Percentiles rank a stretch among this genome's conserved stretches.
phyloP scores from a whole-genome alignment of 2,888 invertebrate genomes.

The Imbricaverruca yamaguchii region DNA sequence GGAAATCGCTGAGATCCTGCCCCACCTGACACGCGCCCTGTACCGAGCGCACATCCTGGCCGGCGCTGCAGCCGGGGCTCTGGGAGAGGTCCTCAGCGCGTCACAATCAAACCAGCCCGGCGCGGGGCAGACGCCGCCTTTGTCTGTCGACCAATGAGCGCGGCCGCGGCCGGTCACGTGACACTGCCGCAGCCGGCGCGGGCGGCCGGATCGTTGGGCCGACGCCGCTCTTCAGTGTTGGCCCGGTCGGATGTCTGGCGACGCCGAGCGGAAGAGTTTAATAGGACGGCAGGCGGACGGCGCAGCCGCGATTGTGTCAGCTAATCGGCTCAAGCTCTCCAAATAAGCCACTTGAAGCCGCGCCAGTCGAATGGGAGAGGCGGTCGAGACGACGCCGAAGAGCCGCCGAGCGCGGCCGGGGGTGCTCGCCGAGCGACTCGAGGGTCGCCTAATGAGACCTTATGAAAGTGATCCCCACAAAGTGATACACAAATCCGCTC shows the following conservation, averaged over 20 bases:
- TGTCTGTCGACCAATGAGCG: neutral
- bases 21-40: no score
- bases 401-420: no score
- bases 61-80: no score
- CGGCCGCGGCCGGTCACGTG: neutral
- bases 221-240: neutral
- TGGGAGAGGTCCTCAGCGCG: no score
- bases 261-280: constrained; percentile 12
- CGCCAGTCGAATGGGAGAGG: neutral
- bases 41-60: no score
- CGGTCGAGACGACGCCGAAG: neutral
- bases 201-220: neutral
- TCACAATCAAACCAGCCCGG: no score
- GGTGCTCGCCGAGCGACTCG: no score
- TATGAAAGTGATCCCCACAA: neutral
- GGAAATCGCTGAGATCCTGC: no score
- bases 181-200: neutral
- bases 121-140: neutral
- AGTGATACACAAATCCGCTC: neutral
- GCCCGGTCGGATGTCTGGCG: neutral
- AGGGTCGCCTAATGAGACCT: neutral
- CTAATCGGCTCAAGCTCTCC: neutral
- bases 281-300: neutral
- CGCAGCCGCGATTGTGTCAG: neutral
- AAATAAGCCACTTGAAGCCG: neutral